Conservation (phyloP, 2,113 vertebrate genomes). For the Petroica traversi region DNA sequence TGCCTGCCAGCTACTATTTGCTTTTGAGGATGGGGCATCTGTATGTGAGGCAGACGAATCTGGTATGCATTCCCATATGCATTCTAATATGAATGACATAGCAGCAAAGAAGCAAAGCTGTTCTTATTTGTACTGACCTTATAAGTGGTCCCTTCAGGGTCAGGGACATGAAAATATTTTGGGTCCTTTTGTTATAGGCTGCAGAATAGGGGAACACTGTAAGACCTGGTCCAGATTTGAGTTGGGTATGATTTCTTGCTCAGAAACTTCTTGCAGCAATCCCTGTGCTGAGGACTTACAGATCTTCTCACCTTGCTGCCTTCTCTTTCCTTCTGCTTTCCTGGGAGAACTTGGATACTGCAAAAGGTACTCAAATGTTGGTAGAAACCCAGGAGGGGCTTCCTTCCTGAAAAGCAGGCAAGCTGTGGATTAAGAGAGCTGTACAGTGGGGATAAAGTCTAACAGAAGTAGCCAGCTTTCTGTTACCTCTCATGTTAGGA, state of each 20-base stretch:
- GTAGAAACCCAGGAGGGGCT: background rate
- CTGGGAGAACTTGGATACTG: background rate
- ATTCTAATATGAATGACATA: background rate
- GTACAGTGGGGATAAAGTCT: background rate
- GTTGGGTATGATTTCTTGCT: background rate
- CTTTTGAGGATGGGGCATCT: background rate
- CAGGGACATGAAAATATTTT: background rate
- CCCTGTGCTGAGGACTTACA: background rate
- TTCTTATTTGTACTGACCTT: background rate
- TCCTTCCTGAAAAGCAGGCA: background rate
- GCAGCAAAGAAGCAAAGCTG: background rate
- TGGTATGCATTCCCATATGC: background rate
- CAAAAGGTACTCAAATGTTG: background rate
- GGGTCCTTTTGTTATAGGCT: background rate
- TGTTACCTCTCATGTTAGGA: background rate
- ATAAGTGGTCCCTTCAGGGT: background rate
- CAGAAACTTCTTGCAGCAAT: background rate
- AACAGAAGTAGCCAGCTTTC: background rate
- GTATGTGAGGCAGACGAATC: background rate
- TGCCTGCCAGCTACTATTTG: background rate
- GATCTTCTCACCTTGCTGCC: background rate
- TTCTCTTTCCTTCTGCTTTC: background rate
- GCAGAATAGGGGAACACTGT: background rate
- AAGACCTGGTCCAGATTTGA: background rate
- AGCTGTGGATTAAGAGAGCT: background rate